Percentiles rank a stretch among this genome's conserved stretches.
These are phyloP conservation scores for Bothrops jararaca DNA, from an alignment of 2,113 vertebrate genomes.

Conservation along the genomic window DNA sequence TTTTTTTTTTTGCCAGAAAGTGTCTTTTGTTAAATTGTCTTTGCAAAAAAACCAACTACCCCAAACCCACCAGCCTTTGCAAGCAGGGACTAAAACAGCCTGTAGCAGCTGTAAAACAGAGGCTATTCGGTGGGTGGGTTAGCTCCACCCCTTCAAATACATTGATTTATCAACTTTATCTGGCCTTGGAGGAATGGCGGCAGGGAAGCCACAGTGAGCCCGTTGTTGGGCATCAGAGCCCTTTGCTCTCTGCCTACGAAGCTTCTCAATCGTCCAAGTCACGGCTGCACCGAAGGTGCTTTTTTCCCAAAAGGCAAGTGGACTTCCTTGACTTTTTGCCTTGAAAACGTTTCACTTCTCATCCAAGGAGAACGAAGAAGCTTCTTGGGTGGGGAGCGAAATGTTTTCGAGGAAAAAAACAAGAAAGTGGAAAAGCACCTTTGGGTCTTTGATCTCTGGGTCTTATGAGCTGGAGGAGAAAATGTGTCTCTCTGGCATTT, in stretches of 20 bases:
- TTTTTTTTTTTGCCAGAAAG: constrained; percentile 68
- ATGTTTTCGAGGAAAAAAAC: not conserved
- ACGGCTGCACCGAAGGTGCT: not conserved
- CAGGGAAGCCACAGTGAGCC: not conserved
- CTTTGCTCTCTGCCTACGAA: not conserved
- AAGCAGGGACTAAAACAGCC: too few relatives aligned
- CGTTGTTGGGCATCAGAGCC: not conserved
- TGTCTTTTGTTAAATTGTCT: not conserved
- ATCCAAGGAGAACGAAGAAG: not conserved
- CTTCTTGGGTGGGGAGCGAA: not conserved
- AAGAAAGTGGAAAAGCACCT: not conserved
- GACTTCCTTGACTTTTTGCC: not conserved
- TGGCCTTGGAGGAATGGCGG: not conserved
- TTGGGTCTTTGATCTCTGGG: not conserved
- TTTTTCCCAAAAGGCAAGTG: not conserved
- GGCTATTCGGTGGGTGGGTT: not conserved
- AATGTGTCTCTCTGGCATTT: not conserved
- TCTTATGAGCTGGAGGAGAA: not conserved
- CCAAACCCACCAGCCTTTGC: not conserved
- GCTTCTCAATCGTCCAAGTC: not conserved
- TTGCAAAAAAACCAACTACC: not conserved
- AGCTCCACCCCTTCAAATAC: not conserved
- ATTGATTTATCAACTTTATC: not conserved
- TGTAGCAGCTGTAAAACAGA: not conserved
- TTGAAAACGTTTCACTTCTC: not conserved